Percentiles rank a stretch among this genome's conserved stretches.
These are phyloP conservation scores for Stigmatopora nigra DNA, from an alignment of 2,113 vertebrate species.

Conservation along the genomic window DNA sequence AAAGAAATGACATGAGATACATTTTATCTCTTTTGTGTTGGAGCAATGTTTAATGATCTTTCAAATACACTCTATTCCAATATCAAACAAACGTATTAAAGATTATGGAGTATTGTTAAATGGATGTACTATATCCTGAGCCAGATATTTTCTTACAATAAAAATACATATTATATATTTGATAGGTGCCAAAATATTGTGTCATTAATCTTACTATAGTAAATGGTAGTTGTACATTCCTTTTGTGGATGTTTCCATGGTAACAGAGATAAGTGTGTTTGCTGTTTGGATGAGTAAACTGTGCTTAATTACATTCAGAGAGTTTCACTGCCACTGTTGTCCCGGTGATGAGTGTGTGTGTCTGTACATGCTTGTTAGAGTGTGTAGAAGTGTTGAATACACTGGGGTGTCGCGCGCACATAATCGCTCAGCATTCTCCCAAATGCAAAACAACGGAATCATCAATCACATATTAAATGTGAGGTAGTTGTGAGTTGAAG, in stretches of 20 bases:
- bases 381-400: neutral
- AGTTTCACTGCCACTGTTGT: conserved; percentile 7
- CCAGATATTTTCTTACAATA: neutral
- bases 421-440: neutral
- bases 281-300: conserved; percentile 12
- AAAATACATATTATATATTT: neutral
- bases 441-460: neutral
- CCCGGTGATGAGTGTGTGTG: neutral
- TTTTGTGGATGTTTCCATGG: conserved; percentile 2
- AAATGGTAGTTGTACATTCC: neutral
- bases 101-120: neutral
- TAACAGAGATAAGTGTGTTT: conserved; percentile 9
- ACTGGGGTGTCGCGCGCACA: neutral
- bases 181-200: neutral
- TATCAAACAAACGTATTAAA: neutral
- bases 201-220: neutral
- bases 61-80: neutral
- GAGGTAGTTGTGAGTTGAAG: neutral
- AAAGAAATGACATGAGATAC: neutral
- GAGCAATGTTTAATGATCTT: neutral
- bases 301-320: conserved; percentile 5
- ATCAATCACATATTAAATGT: too few relatives aligned
- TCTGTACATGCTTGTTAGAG: neutral
- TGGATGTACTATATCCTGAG: neutral
- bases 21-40: neutral